Evolutionary conservation across 2,113 vertebrate genomes (phyloP).

Genomic region (Pterophyllum scalare): DNA sequence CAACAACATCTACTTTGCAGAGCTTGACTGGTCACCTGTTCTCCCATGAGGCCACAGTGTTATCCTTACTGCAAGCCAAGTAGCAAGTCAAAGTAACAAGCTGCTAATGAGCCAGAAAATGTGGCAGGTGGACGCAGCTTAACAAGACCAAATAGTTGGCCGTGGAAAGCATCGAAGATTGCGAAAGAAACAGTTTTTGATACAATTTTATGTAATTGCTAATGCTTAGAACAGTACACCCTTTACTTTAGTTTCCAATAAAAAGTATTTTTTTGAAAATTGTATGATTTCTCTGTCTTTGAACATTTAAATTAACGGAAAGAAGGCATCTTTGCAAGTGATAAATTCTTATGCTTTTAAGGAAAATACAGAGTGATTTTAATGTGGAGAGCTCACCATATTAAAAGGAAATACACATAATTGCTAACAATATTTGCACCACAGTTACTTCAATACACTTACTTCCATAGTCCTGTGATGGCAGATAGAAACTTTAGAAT

Average conservation of each 20-base stretch:
- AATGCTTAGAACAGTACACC: not conserved
- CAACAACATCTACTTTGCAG: conserved; percentile 31
- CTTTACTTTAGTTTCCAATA: not conserved
- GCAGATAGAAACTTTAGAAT: not conserved
- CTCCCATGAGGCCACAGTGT: conserved; percentile 48
- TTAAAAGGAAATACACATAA: not conserved
- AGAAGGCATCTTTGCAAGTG: too few relatives aligned
- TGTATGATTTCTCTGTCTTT: too few relatives aligned
- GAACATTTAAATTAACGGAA: too few relatives aligned
- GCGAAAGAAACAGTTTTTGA: not conserved
- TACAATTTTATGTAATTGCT: conserved; percentile 13
- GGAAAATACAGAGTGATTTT: not conserved
- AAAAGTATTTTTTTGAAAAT: not conserved
- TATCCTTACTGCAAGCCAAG: conserved; percentile 50
- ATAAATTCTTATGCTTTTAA: not conserved
- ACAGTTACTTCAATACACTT: not conserved
- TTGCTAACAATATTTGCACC: not conserved
- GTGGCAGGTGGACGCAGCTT: conserved; percentile 36
- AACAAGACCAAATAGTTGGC: conserved; percentile 46
- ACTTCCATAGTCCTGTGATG: too few relatives aligned
- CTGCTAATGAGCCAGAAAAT: conserved; percentile 59
- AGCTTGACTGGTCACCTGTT: conserved; percentile 28
- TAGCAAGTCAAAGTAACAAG: conserved; percentile 29
- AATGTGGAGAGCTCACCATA: not conserved
- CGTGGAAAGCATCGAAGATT: conserved; percentile 13